A percentile compares a stretch with the other conserved stretches of the same genome.
phyloP scores from a whole-genome alignment of 2,888 invertebrate genomes.

The Nymphalis polychloros region DNA sequence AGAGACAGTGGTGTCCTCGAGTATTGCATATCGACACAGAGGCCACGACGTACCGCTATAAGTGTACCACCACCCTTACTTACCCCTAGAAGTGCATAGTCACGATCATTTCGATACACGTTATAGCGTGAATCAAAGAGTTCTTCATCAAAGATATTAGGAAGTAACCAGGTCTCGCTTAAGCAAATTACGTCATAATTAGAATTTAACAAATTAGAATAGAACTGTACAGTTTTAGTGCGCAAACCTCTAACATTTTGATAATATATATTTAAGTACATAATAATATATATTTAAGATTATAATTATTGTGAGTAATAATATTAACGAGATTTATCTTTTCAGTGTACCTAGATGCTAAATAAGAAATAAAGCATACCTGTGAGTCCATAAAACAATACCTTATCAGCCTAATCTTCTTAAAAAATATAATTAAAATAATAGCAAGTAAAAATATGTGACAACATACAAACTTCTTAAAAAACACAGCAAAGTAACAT shows the following conservation, averaged over 20 bases:
- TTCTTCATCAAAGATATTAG: background rate
- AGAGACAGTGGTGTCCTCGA: too few relatives aligned
- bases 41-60: too few relatives aligned
- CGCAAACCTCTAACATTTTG: background rate
- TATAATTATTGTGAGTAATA: background rate
- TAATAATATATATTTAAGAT: background rate
- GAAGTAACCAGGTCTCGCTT: conserved; percentile 7
- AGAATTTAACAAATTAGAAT: conserved; percentile 5
- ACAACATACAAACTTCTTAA: too few relatives aligned
- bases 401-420: too few relatives aligned
- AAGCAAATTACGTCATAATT: conserved; percentile 11
- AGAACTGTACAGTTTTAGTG: background rate
- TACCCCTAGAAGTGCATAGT: background rate
- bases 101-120: background rate
- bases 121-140: too few relatives aligned
- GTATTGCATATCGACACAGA: too few relatives aligned
- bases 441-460: too few relatives aligned
- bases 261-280: background rate
- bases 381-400: too few relatives aligned
- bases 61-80: conserved; percentile 1
- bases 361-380: too few relatives aligned
- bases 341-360: too few relatives aligned
- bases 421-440: too few relatives aligned
- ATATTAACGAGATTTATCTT: background rate
- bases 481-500: too few relatives aligned